phyloP scores from a whole-genome alignment of 2,113 vertebrate species.

The Willisornis vidua region DNA sequence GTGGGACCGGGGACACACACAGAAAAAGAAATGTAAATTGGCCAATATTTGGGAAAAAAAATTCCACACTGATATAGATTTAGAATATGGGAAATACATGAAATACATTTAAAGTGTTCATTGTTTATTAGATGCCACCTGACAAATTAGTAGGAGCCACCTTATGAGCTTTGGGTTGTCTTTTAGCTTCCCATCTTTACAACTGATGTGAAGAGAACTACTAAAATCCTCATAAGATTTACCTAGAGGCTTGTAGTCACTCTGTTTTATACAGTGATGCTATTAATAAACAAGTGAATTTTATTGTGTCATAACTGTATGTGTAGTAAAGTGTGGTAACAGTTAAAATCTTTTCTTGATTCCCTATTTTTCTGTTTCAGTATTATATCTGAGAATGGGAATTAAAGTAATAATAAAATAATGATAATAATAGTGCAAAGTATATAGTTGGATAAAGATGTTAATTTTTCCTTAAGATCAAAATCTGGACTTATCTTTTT shows the following conservation, averaged over 20 bases:
- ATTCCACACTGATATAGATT: neutral
- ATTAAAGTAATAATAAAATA: neutral
- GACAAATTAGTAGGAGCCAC: neutral
- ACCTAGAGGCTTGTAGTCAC: neutral
- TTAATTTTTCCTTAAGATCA: neutral
- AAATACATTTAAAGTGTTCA: neutral
- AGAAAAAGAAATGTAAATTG: neutral
- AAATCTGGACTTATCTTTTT: neutral
- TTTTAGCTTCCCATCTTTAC: neutral
- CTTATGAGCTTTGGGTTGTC: neutral
- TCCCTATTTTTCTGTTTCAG: neutral
- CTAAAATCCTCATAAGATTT: neutral
- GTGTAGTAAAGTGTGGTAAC: neutral
- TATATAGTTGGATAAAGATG: neutral
- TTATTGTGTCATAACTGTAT: neutral
- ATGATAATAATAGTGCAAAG: neutral
- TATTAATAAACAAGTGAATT: neutral
- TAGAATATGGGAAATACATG: neutral
- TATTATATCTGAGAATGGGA: neutral
- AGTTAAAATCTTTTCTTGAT: neutral
- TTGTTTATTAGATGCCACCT: neutral
- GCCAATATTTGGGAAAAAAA: neutral
- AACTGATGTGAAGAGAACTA: neutral
- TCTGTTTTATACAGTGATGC: neutral
- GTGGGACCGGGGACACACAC: rapidly evolving